A percentile compares a stretch with the other conserved stretches of the same genome.
phyloP scores from a whole-genome alignment of 1,140 invertebrate genomes.

The Maconellicoccus hirsutus region DNA sequence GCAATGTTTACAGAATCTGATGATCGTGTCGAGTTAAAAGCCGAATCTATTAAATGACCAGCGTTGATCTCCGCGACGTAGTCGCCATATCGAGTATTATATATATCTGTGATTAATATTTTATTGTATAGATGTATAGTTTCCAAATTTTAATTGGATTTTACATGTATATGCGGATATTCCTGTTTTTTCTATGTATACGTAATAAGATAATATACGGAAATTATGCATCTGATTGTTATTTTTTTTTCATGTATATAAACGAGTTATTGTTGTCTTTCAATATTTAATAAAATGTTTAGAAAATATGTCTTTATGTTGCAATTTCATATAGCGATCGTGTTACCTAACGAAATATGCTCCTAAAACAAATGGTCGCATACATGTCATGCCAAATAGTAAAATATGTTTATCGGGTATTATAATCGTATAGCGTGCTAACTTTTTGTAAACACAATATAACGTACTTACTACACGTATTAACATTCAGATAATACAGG shows the following conservation, averaged over 20 bases:
- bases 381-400: neutral
- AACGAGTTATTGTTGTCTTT: neutral
- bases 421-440: neutral
- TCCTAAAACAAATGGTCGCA: neutral
- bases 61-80: neutral
- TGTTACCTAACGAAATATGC: too few relatives aligned
- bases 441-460: slow-evolving; percentile 4
- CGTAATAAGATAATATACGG: neutral
- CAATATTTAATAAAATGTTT: slow-evolving; percentile 9
- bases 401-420: slow-evolving; percentile 4
- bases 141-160: too few relatives aligned
- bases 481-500: slow-evolving; percentile 9
- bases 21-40: neutral
- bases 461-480: slow-evolving; percentile 9
- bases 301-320: neutral
- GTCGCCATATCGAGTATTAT: too few relatives aligned
- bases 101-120: slow-evolving; percentile 5
- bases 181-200: too few relatives aligned
- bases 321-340: too few relatives aligned
- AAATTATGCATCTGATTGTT: neutral
- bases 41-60: neutral
- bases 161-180: too few relatives aligned
- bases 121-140: slow-evolving; percentile 1
- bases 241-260: neutral
- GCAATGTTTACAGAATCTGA: neutral